Evolutionary conservation across 2,888 invertebrate genomes (phyloP), one percentile per base, ranked within the genome.

Genomic region (Cheilosia urbana): DNA sequence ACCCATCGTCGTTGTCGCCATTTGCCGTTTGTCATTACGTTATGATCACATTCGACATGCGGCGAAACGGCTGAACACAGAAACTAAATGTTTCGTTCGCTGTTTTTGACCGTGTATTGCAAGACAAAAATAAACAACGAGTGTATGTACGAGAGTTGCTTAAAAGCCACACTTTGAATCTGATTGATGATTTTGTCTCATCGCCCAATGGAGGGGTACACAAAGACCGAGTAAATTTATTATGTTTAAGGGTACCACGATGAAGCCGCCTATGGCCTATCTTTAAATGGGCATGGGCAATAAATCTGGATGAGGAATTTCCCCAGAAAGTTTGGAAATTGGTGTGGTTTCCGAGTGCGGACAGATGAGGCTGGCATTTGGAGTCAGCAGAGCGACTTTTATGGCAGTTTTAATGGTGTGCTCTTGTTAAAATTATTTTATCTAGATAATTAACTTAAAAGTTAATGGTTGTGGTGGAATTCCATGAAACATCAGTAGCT

Each of bases 1-100:
- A 49, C 15, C 42, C 42, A 19, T 58, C 17, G 27, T 34, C 49
- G 34, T 13, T 27, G 49, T 21, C 49, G 57, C 47, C 27, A 51
- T 72, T 71, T 60, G 24, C 49, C 66, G 49, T 75, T 66, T 42
- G 51, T 68, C 76, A 76, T 58, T 42, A 60, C 51, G 68, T 68
- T 76, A 68, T 60, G 76, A 75, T 65, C 65, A 27, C 17, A 55
- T 34, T 60, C 55, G 27, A 63, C 68, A 55, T 37, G 37, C 42
- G 21, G 45, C 21, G 15, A 40, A 27, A 55, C 53, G 17, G 15
- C 2, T 37, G 21, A 40, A 51, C 37, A 60, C 27, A 49, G 49
- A 51, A 34, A 15, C 17, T 11, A 27, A 6, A 51, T 47, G 71
- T 13, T 4, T 60, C 49, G 49, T 58, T 57, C 55, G 49, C 40